Percentiles rank a stretch among this genome's conserved stretches.
These are phyloP conservation scores for Acanthaster planci DNA, from an alignment of 35 echinoderm and acorn worm genomes.

Conservation along the genomic window DNA sequence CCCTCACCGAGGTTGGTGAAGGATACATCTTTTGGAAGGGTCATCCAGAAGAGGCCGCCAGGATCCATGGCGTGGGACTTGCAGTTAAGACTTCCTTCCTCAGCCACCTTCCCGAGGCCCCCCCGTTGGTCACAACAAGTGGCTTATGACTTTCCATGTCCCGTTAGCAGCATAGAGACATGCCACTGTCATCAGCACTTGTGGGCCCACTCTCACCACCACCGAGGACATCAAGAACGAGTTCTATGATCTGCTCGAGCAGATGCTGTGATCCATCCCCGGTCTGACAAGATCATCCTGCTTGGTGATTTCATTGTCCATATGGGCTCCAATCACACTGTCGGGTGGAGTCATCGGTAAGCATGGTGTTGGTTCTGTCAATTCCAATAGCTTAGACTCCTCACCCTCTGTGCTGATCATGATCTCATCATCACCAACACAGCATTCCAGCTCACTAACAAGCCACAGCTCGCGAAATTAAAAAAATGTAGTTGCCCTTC, in stretches of 20 bases:
- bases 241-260: background rate
- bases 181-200: conserved; percentile 32
- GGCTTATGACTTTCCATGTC: conserved; percentile 32
- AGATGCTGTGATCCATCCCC: background rate
- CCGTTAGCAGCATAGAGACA: background rate
- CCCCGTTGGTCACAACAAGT: conserved; percentile 13
- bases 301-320: conserved; percentile 55
- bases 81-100: background rate
- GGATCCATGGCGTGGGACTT: conserved; percentile 18
- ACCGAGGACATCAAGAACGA: background rate
- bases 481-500: too few relatives aligned
- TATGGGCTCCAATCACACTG: conserved; percentile 26
- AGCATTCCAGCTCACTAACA: conserved; percentile 27
- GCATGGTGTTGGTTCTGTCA: conserved; percentile 41
- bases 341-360: conserved; percentile 31
- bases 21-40: conserved; percentile 34
- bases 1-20: background rate
- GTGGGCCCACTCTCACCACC: background rate
- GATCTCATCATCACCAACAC: conserved; percentile 50
- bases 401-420: conserved; percentile 34
- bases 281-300: conserved; percentile 57
- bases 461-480: too few relatives aligned
- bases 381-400: conserved; percentile 36
- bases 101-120: background rate
- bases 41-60: background rate